Base-by-base conservation (phyloP, 2,888 invertebrate genomes). In the Dilophus febrilis region DNA sequence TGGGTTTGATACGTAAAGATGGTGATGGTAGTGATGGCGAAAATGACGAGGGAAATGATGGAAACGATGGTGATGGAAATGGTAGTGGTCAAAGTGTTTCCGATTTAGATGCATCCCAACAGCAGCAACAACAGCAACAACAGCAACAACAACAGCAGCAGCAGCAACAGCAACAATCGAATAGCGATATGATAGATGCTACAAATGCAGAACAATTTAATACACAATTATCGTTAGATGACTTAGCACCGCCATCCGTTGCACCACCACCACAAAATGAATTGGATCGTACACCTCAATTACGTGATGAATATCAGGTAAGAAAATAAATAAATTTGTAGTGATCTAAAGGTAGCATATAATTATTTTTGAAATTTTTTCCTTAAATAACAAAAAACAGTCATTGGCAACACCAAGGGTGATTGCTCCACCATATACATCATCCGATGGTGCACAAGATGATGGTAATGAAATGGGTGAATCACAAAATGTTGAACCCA, bases 1-100 rank as follows among this genome's bases (percentile, higher is more conserved):
- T 72, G 34, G 72, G 72, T 3, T 53, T 72, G 40, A 67, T 72
- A 7, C 58, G 71, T 35, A 67, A 67, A 38, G 65, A 69, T 33
- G 68, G 65, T 14, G 69, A 67, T 39, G 33, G 32, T 22, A 47
- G 48, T 44, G 47, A 47, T 17, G 43, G 38, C 11, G 47, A 47
- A 27, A 37, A 41, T 8, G 47, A 48, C 34, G 43, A 44, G n/a
- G n/a, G n/a, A n/a, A 22, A 26, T 30, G 47, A 47, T 43, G 47
- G 46, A 27, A 41, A 38, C 7, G 48, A 48, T 22, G 35, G 40
- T 22, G 22, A 27, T 43, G 47, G 33, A 14, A 33, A 11, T 3
- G 44, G 43, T 3, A 34, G 22, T 28, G 46, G 46, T 13, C 45
- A 46, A 4, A 32, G 42, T 22, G 8, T 8, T 6, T 4, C 22